Evolutionary conservation across 2,888 invertebrate genomes (phyloP).

Genomic region (Cryptocheilus praepositus): DNA sequence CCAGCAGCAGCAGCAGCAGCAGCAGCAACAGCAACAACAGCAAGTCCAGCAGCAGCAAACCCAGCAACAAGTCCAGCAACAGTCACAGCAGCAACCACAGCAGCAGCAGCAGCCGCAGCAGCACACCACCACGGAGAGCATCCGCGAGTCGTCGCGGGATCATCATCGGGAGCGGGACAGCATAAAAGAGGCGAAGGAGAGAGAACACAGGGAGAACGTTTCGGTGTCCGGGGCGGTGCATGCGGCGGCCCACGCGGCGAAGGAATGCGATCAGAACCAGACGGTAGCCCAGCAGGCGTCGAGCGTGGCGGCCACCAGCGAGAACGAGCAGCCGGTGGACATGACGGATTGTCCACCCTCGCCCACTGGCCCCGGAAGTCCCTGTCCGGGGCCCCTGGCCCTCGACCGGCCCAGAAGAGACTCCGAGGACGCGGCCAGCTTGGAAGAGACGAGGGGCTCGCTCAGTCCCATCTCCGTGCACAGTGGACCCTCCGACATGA

Average conservation of each 20-base stretch:
- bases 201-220: slow-evolving; percentile 50
- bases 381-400: slow-evolving; percentile 73
- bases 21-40: slow-evolving; percentile 59
- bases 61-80: slow-evolving; percentile 55
- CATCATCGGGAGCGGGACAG: slow-evolving; percentile 54
- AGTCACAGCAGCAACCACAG: slow-evolving; percentile 52
- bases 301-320: not conserved
- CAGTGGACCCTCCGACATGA: slow-evolving; percentile 78
- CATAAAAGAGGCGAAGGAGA: slow-evolving; percentile 49
- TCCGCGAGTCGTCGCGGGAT: slow-evolving; percentile 65
- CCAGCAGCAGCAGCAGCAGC: slow-evolving; percentile 76
- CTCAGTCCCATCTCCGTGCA: slow-evolving; percentile 73
- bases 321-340: slow-evolving; percentile 53
- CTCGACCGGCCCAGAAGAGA: slow-evolving; percentile 70
- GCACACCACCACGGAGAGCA: slow-evolving; percentile 52
- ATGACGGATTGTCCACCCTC: slow-evolving; percentile 60
- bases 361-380: slow-evolving; percentile 65
- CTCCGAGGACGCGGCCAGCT: slow-evolving; percentile 69
- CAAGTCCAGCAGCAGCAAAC: slow-evolving; percentile 58
- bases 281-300: slow-evolving; percentile 19
- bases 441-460: slow-evolving; percentile 70
- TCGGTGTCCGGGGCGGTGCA: slow-evolving; percentile 16
- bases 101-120: slow-evolving; percentile 52
- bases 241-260: slow-evolving; percentile 64
- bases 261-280: slow-evolving; percentile 51